phyloP scores from a whole-genome alignment of 2,113 vertebrate species.

The Conger conger region DNA sequence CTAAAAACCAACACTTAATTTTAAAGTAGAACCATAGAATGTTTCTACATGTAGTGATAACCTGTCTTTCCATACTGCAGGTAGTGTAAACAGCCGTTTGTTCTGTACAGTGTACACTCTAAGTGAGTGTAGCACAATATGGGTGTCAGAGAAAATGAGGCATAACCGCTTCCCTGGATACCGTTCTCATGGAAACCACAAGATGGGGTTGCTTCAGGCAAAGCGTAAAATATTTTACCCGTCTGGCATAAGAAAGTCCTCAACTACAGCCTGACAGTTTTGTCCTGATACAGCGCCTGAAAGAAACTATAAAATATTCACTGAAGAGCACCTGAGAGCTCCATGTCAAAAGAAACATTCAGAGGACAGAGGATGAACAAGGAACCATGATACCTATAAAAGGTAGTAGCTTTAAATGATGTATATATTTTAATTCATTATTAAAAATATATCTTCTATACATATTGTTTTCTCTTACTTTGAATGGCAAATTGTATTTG shows the following conservation, averaged over 20 bases:
- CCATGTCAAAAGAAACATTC: background rate
- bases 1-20: background rate
- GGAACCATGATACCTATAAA: background rate
- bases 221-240: background rate
- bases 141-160: background rate
- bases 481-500: too few relatives aligned
- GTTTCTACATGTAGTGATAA: background rate
- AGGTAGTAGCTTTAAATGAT: background rate
- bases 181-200: background rate
- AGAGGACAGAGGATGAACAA: background rate
- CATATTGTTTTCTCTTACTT: too few relatives aligned
- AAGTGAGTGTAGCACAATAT: background rate
- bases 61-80: background rate
- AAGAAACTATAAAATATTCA: constrained; percentile 16
- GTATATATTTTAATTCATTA: background rate
- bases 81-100: background rate
- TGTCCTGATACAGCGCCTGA: background rate
- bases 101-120: background rate
- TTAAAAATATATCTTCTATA: too few relatives aligned
- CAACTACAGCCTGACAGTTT: constrained; percentile 1
- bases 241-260: background rate
- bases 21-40: background rate
- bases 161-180: background rate
- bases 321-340: background rate
- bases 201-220: background rate